Percentiles rank a stretch among this genome's conserved stretches.
phyloP scores from a whole-genome alignment of 37 sponge, comb jelly and placozoan genomes.

The Crambe crambe region DNA sequence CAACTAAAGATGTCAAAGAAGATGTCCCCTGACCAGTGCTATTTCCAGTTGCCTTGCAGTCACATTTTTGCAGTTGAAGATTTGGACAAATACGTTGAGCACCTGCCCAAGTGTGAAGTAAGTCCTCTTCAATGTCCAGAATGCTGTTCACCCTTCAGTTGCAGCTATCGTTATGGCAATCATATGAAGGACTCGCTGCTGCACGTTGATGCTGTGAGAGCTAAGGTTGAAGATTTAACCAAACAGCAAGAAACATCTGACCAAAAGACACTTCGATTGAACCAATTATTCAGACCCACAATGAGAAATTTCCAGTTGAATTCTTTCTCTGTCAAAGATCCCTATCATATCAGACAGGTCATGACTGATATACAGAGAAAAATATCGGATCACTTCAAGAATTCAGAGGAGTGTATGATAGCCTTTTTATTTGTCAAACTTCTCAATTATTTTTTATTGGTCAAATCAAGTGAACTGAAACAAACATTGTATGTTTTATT shows the following conservation, averaged over 20 bases:
- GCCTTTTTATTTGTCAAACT: neutral
- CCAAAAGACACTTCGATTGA: neutral
- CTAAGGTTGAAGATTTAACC: neutral
- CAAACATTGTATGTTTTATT: neutral
- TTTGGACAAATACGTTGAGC: constrained; percentile 25
- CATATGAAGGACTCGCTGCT: constrained; percentile 2
- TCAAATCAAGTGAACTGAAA: neutral
- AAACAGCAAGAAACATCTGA: neutral
- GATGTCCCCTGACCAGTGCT: neutral
- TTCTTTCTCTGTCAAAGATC: too few relatives aligned
- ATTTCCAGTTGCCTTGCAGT: constrained; percentile 38
- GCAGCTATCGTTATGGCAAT: constrained; percentile 45
- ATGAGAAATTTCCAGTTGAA: too few relatives aligned
- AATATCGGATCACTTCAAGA: neutral
- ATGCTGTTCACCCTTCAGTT: neutral
- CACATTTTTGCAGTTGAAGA: constrained; percentile 50
- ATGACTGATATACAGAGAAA: too few relatives aligned
- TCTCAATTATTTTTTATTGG: neutral
- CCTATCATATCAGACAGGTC: neutral
- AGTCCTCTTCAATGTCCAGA: constrained; percentile 40
- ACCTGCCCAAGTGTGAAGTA: neutral
- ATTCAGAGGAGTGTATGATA: neutral
- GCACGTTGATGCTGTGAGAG: constrained; percentile 7
- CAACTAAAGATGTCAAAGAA: too few relatives aligned
- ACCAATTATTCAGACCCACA: too few relatives aligned